Evolutionary conservation across 1,140 invertebrate genomes (phyloP).

Genomic region (Micrasema minimum): DNA sequence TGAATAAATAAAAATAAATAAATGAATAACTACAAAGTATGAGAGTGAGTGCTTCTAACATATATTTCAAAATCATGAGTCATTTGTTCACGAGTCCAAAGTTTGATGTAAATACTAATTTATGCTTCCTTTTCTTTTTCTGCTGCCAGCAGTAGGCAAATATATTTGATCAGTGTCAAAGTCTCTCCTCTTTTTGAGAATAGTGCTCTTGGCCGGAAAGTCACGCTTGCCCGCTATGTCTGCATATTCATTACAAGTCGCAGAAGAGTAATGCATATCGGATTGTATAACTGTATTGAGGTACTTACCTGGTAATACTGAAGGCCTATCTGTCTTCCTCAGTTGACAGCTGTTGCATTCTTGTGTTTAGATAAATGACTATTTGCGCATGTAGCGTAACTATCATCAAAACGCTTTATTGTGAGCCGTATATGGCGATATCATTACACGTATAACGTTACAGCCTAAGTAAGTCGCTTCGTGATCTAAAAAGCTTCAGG

Average conservation of each 20-base stretch:
- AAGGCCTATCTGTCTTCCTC: conserved; percentile 2
- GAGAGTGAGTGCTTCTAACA: too few relatives aligned
- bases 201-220: background rate
- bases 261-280: background rate
- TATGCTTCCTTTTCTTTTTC: too few relatives aligned
- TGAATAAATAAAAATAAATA: too few relatives aligned
- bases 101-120: too few relatives aligned
- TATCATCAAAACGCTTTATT: background rate
- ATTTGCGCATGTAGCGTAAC: background rate
- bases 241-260: conserved; percentile 33
- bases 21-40: too few relatives aligned
- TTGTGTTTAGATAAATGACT: conserved; percentile 7
- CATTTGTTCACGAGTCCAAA: too few relatives aligned
- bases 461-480: background rate
- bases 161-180: too few relatives aligned
- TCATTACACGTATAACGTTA: background rate
- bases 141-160: too few relatives aligned
- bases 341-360: conserved; percentile 24
- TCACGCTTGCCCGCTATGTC: conserved; percentile 9
- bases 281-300: background rate
- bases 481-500: background rate
- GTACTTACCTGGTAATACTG: background rate
- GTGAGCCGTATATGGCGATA: too few relatives aligned
- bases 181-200: background rate
- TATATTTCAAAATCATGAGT: too few relatives aligned